Evolutionary conservation across 2,888 invertebrate species (phyloP).

Genomic region (Nyleta sp.): DNA sequence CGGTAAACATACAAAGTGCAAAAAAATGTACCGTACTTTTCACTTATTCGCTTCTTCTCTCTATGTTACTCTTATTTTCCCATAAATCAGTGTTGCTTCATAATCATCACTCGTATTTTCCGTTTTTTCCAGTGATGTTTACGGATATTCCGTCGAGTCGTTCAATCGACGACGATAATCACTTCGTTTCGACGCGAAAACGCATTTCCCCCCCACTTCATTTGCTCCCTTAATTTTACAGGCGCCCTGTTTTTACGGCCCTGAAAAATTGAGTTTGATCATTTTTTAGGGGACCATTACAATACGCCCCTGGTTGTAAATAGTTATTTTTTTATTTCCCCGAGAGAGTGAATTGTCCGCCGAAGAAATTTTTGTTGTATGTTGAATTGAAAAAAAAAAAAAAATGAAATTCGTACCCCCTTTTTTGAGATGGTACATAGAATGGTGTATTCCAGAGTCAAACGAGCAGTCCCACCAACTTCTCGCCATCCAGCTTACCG

Average conservation of each 20-base stretch:
- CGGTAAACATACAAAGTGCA: slow-evolving; percentile 8
- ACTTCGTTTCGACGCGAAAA: too few species aligned
- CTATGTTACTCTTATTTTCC: slow-evolving; percentile 3
- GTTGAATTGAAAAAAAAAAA: slow-evolving; percentile 10
- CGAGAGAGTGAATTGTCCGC: too few species aligned
- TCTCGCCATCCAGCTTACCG: slow-evolving; percentile 87
- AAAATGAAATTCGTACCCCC: slow-evolving; percentile 34
- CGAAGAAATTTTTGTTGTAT: not conserved
- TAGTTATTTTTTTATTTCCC: too few species aligned
- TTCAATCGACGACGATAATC: too few species aligned
- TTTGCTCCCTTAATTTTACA: not conserved
- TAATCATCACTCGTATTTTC: slow-evolving; percentile 20
- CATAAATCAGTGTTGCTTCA: slow-evolving; percentile 30
- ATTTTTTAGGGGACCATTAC: too few species aligned
- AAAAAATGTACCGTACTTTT: not conserved
- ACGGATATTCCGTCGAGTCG: not conserved
- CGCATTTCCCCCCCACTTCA: too few species aligned
- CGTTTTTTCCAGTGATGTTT: slow-evolving; percentile 12
- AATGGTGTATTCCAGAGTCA: slow-evolving; percentile 85
- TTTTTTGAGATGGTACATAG: slow-evolving; percentile 71
- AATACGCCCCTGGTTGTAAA: too few species aligned
- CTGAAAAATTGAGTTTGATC: not conserved
- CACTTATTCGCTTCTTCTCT: slow-evolving; percentile 7
- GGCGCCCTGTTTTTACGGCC: not conserved
- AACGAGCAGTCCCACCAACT: slow-evolving; percentile 88